Evolutionary conservation across 2,113 vertebrate species (phyloP).

Genomic region (Indicator maculatus): DNA sequence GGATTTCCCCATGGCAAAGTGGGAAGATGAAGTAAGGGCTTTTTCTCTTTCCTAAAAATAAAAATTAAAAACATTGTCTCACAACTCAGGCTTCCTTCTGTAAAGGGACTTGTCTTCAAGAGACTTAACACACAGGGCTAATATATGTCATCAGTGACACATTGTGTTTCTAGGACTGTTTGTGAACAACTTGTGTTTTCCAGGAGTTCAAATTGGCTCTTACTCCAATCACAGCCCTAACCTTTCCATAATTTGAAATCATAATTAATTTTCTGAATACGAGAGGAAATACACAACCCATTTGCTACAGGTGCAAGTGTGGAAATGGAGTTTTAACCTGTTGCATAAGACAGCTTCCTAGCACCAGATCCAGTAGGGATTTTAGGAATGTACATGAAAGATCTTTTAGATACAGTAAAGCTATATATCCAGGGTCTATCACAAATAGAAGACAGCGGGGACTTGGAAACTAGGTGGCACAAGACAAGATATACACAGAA

Average conservation of each 20-base stretch:
- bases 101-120: neutral
- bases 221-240: neutral
- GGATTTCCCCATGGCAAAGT: neutral
- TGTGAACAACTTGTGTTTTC: neutral
- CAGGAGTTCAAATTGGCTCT: neutral
- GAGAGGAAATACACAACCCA: neutral
- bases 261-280: neutral
- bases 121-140: neutral
- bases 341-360: neutral
- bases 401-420: neutral
- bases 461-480: neutral
- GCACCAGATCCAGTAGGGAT: neutral
- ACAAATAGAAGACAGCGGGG: neutral
- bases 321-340: neutral
- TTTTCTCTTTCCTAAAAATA: neutral
- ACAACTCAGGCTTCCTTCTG: neutral
- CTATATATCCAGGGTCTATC: neutral
- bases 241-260: neutral
- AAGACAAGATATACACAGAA: neutral
- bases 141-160: neutral
- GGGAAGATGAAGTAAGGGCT: neutral
- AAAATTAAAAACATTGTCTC: neutral
- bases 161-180: neutral
- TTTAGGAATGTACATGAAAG: neutral
- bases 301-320: neutral